Evolutionary conservation across 2,888 invertebrate genomes (phyloP), one percentile per base, ranked within the genome.

Genomic region (Oscheius sp.): DNA sequence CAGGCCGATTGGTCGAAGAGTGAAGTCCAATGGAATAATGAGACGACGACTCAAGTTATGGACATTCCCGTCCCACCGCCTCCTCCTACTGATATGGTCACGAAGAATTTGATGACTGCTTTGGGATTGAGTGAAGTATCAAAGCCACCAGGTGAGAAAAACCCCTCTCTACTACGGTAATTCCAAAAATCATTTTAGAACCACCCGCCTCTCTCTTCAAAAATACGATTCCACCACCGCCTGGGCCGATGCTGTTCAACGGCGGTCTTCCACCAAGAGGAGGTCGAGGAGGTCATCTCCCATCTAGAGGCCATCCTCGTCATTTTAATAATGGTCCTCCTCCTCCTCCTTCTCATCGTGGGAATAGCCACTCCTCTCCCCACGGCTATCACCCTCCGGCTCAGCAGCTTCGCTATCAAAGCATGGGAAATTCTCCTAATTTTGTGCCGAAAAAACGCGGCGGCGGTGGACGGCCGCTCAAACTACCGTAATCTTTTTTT

Each of bases 41-140:
- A 10, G 10, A n/a, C 20, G 23, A 17, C 10, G 42, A 61, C 12
- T 3, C n/a, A 10, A 6, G n/a, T n/a, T n/a, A n/a, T n/a, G n/a
- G n/a, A n/a, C n/a, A n/a, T n/a, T n/a, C 46, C 48, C 5, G 61
- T 27, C 15, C 39, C 29, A 15, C 42, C 25, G 8, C n/a, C 61
- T 10, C 42, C 46, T n/a, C 27, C 61, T 10, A 42, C 2, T 29
- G 61, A 61, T 12, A 45, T 27, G 8, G 31, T 61, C 2, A 61
- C 42, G 15, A 61, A 61, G 17, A 61, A 27, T 31, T 29, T 61
- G 27, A 42, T 61, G 31, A 42, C 25, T 6, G 61, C 61, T 25
- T 45, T 61, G 45, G 61, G 61, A 17, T n/a, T 61, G 3, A 27
- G 17, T 42, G 17, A 42, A 4, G 42, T 15, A 34, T 10, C 37